Base-by-base conservation (phyloP, 2,113 vertebrate genomes). In the Glaucidium brasilianum region DNA sequence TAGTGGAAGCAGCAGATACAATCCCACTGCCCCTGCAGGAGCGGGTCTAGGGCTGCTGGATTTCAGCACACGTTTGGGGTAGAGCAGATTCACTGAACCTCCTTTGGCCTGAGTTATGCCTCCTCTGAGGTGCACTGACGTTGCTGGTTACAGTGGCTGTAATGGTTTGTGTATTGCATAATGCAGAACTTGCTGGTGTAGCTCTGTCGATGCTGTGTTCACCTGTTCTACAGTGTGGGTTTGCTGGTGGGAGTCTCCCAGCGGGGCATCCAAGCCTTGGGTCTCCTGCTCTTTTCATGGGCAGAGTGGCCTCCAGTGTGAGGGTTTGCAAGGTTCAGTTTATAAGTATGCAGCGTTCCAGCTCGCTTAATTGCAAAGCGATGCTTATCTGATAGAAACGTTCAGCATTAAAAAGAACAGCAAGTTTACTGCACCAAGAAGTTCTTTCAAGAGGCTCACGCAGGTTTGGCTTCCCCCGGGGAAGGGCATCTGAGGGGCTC, bases 331-430 rank as follows among this genome's bases (percentile, higher is more conserved):
- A 35, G 71, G 84, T 85, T 96, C 93, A 94, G 2, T 91, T 72
- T 93, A n/a, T 88, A 95, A 94, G 72, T 59, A 90, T 59, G 75
- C 50, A 64, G 49, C 10, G 1, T 94, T 97, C 96, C 91, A 82
- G 84, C 92, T 97, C 92, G 85, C 88, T 94, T 85, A 91, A 91
- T 90, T 63, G 64, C 79, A 59, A 49, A 67, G 84, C 5, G 34
- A 97, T 88, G 73, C 85, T 96, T 98, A 97, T 98, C 97, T 96
- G 90, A 95, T 84, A 73, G 92, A 87, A 95, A 84, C 2, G 1
- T 69, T 30, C 84, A 50, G 87, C 77, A 88, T 37, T 92, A 66
- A 88, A 64, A 90, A 76, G 77, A 62, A 91, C 84, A 95, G 41
- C 74, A 39, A 50, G 72, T 94, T 96, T 95, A 92, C 49, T 73